Conservation (phyloP, 2,888 invertebrate genomes). For the Pyrrhia umbra region DNA sequence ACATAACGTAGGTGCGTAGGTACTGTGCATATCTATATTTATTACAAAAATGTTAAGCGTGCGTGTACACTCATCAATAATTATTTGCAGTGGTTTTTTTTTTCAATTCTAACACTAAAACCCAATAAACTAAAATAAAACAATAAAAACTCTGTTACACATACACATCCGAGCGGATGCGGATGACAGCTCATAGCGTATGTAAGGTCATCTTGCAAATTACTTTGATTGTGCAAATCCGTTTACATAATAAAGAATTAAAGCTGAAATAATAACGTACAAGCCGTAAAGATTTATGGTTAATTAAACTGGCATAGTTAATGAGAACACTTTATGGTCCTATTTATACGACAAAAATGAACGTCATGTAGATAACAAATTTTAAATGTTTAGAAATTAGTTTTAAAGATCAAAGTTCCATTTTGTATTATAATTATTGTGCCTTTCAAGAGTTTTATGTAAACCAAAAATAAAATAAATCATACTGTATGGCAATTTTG, state of each 20-base stretch:
- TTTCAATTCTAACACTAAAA: too few relatives aligned
- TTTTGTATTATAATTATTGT: slow-evolving; percentile 59
- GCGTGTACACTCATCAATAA: too few relatives aligned
- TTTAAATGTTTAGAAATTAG: slow-evolving; percentile 42
- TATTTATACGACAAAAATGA: slow-evolving; percentile 3
- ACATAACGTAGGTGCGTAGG: neutral
- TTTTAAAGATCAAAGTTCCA: slow-evolving; percentile 54
- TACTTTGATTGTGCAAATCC: neutral
- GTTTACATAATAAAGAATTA: neutral
- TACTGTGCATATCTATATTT: neutral
- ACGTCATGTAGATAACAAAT: slow-evolving; percentile 21
- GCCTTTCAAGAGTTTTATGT: slow-evolving; percentile 62
- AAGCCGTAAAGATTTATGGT: neutral
- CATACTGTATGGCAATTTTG: slow-evolving; percentile 30
- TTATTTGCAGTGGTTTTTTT: too few relatives aligned
- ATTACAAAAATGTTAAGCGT: neutral
- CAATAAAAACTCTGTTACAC: too few relatives aligned
- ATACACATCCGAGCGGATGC: neutral
- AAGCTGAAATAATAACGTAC: neutral
- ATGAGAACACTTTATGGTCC: slow-evolving; percentile 14
- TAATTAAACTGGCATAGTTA: neutral
- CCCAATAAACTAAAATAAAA: too few relatives aligned
- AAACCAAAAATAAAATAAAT: slow-evolving; percentile 66
- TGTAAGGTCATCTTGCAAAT: neutral
- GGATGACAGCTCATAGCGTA: neutral